Base-by-base conservation (phyloP, 2,888 invertebrate genomes). In the Eupithecia centaureata region DNA sequence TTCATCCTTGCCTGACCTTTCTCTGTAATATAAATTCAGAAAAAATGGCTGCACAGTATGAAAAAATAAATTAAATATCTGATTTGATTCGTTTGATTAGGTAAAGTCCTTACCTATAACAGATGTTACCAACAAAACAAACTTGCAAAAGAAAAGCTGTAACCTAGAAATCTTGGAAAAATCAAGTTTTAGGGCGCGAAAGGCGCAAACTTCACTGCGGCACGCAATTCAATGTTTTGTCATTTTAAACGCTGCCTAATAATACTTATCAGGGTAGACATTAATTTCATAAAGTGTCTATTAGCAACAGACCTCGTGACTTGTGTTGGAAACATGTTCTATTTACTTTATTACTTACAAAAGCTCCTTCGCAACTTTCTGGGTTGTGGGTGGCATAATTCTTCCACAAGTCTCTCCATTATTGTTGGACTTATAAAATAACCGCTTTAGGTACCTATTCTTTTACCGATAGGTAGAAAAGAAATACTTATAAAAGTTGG, bases 1-100 rank as follows among this genome's bases (percentile, higher is more conserved):
- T 87, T 86, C 85, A 84, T 80, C 81, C 81, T 78, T 72, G 77
- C 81, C 81, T 78, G 79, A 76, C 82, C 76, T 82, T 84, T 82
- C 80, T 81, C 82, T 81, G 76, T 80, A 74, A 77, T 78, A 47
- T 22, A 18, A 22, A 0, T 38, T 38, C 18, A 47, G 1, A 22
- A 47, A 47, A n/a, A 22, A 47, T 47, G 47, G 22, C 47, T 22
- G 47, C 3, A 1, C 22, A 22, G 22, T 42, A 22, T 22, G 10
- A 47, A 47, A 47, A 10, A 3, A 1, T 3, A 42, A 47, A 47
- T 47, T 47, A 0, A 30, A 5, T 3, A 5, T 10, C 18, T 47
- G 22, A 47, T 47, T 42, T 18, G 0, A 42, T 47, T 12, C 18
- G 10, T 12, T 10, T 22, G 18, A 18, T 42, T 42, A 25, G 10